phyloP scores from a whole-genome alignment of 2,888 invertebrate genomes.

The Conistra vaccinii region DNA sequence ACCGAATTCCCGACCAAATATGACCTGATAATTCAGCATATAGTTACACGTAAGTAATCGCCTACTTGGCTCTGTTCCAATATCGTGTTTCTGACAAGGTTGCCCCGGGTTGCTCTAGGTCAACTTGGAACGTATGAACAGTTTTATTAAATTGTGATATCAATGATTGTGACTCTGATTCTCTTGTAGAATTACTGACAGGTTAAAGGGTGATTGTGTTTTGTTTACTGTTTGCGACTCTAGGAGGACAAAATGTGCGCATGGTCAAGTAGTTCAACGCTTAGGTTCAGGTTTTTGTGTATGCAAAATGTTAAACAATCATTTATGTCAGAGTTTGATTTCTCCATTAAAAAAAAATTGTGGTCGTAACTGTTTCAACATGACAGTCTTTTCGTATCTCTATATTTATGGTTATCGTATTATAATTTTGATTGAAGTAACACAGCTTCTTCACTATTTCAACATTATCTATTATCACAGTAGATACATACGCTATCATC shows the following conservation, averaged over 20 bases:
- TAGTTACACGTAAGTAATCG: conserved; percentile 39
- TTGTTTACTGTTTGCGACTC: background rate
- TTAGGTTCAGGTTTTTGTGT: no score
- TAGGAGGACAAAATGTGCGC: no score
- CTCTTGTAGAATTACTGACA: conserved; percentile 1
- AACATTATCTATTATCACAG: conserved; percentile 6
- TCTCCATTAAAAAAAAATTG: no score
- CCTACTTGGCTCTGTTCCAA: conserved; percentile 63
- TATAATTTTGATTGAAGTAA: background rate
- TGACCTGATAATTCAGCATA: conserved; percentile 21
- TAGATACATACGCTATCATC: background rate
- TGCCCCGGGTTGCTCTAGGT: conserved; percentile 60
- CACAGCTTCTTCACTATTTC: background rate
- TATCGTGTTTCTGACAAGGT: conserved; percentile 60
- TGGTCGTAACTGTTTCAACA: no score
- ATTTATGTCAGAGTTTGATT: background rate
- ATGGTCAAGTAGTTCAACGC: background rate
- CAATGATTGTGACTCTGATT: conserved; percentile 31
- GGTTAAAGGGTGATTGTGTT: background rate
- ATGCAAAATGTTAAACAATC: background rate
- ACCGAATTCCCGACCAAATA: background rate
- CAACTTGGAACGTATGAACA: conserved; percentile 44
- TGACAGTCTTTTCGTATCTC: no score
- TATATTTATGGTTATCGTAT: no score
- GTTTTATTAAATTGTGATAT: conserved; percentile 55